These are phyloP conservation scores for Cosmia pyralina DNA, from an alignment of 2,888 invertebrate species.

Conservation along the genomic window DNA sequence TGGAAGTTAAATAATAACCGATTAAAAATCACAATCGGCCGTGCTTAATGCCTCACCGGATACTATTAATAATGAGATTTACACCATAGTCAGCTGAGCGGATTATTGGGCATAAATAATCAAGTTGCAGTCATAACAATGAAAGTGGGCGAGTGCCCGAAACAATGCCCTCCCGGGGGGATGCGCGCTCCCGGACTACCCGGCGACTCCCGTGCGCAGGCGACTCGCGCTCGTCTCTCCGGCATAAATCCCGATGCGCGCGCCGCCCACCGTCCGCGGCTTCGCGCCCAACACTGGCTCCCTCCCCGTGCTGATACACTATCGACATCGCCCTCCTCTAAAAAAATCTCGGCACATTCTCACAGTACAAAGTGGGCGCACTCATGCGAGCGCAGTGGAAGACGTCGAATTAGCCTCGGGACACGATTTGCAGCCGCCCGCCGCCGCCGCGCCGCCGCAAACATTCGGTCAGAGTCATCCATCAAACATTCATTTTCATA, in stretches of 20 bases:
- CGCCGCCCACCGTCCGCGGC: constrained; percentile 75
- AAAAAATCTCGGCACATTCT: constrained; percentile 74
- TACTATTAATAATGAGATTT: constrained; percentile 75
- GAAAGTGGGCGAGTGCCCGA: constrained; percentile 71
- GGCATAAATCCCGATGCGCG: constrained; percentile 62
- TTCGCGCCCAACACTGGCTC: constrained; percentile 77
- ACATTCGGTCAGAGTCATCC: constrained; percentile 60
- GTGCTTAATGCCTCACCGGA: constrained; percentile 69
- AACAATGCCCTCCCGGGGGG: constrained; percentile 76
- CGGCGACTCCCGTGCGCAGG: constrained; percentile 67
- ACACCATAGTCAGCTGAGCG: constrained; percentile 78
- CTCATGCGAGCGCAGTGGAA: constrained; percentile 60
- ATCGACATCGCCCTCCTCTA: constrained; percentile 75
- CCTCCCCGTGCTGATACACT: constrained; percentile 72
- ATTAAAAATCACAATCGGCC: constrained; percentile 76
- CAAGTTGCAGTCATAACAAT: constrained; percentile 74
- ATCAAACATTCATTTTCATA: constrained; percentile 48
- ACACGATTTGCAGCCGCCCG: constrained; percentile 72
- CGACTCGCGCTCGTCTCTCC: constrained; percentile 46
- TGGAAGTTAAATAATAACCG: constrained; percentile 75
- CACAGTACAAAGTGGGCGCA: constrained; percentile 68
- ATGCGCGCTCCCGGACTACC: constrained; percentile 70
- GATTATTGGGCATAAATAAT: constrained; percentile 79
- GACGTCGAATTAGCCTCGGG: constrained; percentile 71
- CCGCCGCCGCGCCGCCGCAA: constrained; percentile 52